Conservation (phyloP, 2,888 invertebrate genomes). For the Nomada fucata region DNA sequence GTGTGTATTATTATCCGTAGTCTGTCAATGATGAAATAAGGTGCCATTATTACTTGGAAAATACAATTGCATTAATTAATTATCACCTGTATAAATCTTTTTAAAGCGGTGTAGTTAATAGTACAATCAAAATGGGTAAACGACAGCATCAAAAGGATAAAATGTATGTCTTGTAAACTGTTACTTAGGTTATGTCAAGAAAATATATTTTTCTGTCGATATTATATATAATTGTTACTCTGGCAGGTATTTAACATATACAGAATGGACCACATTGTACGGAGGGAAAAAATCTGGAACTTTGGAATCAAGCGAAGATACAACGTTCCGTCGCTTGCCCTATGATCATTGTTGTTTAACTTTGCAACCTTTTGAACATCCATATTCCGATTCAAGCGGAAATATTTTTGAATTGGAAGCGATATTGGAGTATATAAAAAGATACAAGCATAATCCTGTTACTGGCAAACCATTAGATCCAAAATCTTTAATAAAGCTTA, state of each 20-base stretch:
- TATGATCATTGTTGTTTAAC: conserved; percentile 96
- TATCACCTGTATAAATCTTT: not conserved
- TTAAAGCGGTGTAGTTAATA: not conserved
- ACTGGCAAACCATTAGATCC: conserved; percentile 94
- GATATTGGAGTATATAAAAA: conserved; percentile 94
- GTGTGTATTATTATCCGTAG: not conserved
- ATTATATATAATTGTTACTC: not conserved
- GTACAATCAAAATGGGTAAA: conserved; percentile 92
- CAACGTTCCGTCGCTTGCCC: conserved; percentile 95
- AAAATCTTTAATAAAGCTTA: conserved; percentile 93
- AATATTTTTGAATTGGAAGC: conserved; percentile 97
- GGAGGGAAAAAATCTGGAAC: conserved; percentile 91
- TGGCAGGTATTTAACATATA: conserved; percentile 93
- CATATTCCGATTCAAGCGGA: conserved; percentile 95
- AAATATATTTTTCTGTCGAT: not conserved
- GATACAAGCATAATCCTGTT: conserved; percentile 96
- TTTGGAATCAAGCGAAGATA: conserved; percentile 89
- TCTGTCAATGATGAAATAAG: not conserved
- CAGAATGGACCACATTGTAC: conserved; percentile 95
- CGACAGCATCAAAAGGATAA: conserved; percentile 97
- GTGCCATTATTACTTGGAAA: not conserved
- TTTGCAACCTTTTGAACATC: conserved; percentile 95
- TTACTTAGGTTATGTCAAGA: conserved; percentile 15
- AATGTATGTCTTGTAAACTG: conserved; percentile 86
- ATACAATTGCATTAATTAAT: conserved; percentile 9